phyloP scores from a whole-genome alignment of 2,113 vertebrate genomes.

The Heliornis fulica region DNA sequence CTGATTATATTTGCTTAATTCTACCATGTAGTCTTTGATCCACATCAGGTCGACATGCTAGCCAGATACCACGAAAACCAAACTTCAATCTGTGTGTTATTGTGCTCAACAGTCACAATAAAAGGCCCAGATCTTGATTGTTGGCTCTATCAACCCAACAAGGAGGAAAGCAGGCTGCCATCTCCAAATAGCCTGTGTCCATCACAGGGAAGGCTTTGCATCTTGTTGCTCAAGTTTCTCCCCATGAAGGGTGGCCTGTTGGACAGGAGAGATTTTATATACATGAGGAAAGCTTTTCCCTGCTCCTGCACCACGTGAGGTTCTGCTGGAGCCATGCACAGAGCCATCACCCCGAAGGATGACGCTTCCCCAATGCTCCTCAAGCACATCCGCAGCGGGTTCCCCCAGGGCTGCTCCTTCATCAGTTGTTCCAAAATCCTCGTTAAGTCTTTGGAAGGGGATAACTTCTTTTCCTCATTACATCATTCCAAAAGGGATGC shows the following conservation, averaged over 20 bases:
- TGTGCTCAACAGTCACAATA: neutral
- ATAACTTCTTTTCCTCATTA: neutral
- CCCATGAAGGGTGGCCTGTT: rapidly evolving
- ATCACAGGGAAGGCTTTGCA: neutral
- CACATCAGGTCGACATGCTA: neutral
- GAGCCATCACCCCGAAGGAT: neutral
- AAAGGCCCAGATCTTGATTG: neutral
- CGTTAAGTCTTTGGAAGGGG: neutral
- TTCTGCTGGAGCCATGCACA: neutral
- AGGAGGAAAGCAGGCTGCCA: neutral
- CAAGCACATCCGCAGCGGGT: rapidly evolving
- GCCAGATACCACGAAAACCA: neutral
- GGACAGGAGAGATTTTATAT: neutral
- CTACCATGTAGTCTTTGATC: conserved; percentile 12
- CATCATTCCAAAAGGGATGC: neutral
- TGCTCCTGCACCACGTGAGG: neutral
- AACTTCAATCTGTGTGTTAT: neutral
- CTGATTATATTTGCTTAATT: conserved; percentile 45
- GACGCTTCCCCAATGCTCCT: neutral
- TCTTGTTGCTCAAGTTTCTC: neutral
- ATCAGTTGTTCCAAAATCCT: neutral
- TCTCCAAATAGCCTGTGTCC: neutral
- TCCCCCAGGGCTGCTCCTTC: neutral
- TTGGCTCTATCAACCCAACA: neutral
- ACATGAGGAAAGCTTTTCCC: neutral